Base-by-base conservation (phyloP, 2,888 invertebrate genomes). In the Pterobdella sp. region DNA sequence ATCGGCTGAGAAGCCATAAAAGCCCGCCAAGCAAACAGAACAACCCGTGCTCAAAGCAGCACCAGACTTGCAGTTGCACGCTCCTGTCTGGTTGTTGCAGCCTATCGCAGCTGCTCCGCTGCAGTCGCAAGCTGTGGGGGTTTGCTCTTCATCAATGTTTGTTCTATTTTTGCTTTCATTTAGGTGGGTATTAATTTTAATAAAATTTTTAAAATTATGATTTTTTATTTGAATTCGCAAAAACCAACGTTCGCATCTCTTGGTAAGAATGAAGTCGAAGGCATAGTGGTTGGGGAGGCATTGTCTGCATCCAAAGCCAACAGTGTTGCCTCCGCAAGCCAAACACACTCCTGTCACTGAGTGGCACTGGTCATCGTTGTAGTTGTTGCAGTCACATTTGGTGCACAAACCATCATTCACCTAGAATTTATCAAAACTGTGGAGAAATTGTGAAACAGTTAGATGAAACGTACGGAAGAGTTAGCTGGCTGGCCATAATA, bases 231-330 rank as follows among this genome's bases (percentile, higher is more conserved):
- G 18, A 18, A 64, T 64, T 10, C 64, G 29, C 29, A 22, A 64
- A 60, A 3, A 29, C 26, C 18, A 66, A 73, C 75, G 29, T 29
- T 69, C 73, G 78, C 79, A 60, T 64, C 69, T 36, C 64, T 78
- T 78, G 31, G 37, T 49, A 67, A 66, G 68, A 1, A 67, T 64
- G 72, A 76, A 72, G n/a, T 78, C 77, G 66, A 95, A 92, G 29
- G 96, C 96, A 80, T 93, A 96, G 85, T 88, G 97, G 32, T 94
- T 94, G 75, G 91, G 88, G 1, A 91, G 91, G 81, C 97, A 97
- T 3, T 91, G 87, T 81, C 96, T 93, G 81, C 96, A 97, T 68
- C 78, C 75, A 31, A 76, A 73, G 1, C 80, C 80, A 1, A 76
- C 77, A 0, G 97, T 97, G 82, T 95, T 93, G 83, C 96, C 90